Evolutionary conservation across 2,113 vertebrate species (phyloP), one percentile per base, ranked within the genome.

Genomic region (Triplophysa dalaica): DNA sequence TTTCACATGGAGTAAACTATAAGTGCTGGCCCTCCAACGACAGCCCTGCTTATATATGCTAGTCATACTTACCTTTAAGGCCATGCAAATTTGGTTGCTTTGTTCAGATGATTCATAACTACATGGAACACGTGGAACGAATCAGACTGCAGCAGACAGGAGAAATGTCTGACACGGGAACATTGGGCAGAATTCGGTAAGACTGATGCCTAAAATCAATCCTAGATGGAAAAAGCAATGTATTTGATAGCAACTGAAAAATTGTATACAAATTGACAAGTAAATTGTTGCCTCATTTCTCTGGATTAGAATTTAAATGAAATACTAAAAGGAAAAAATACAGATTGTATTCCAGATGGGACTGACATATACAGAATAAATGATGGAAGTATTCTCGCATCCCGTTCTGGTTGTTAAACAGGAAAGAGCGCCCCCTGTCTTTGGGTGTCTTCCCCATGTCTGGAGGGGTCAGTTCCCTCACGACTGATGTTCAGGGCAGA

Each of bases 51-150:
- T 38, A 38, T 45, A 45, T 45, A 12, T 45, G 5, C 43, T 5
- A 9, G 43, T 45, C 11, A 7, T 38, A 38, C 33, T 12, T 45
- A 45, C 43, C 5, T 10, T 12, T 11, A 12, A 11, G 11, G 43
- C 11, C 43, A 45, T 45, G 43, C 43, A 45, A 45, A 11, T 74
- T 63, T 78, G n/a, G 1, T 65, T 26, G 1, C 12, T 79, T 38
- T 70, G 77, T 81, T 77, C 22, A 99, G 97, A 99, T 99, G 97
- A 99, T 99, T 85, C 97, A 99, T 89, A 98, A 98, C 70, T 99
- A 98, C 0, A 95, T 99, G 94, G 97, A 98, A 64, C 96, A 99
- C 56, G 98, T 98, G 0, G 97, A 98, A 85, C 92, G 97, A 60
- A 95, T 97, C 88, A 98, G 98, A 89, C 86, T 97, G 89, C 97